phyloP scores from a whole-genome alignment of 2,888 invertebrate genomes.

The Loripinus fragilis region DNA sequence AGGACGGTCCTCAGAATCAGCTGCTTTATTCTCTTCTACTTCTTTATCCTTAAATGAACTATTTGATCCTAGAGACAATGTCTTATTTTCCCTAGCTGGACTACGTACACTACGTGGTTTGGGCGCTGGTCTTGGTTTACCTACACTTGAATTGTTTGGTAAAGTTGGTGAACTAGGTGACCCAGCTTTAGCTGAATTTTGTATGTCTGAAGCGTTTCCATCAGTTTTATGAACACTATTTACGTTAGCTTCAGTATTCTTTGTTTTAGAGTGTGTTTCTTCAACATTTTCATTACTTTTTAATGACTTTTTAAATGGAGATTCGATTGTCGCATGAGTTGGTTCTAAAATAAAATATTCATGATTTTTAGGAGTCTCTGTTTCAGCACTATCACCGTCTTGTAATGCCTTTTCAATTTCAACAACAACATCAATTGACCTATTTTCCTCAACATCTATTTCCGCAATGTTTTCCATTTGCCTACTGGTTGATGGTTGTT shows the following conservation, averaged over 20 bases:
- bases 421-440: conserved; percentile 22
- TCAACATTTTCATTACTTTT: conserved; percentile 19
- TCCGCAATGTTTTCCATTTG: conserved; percentile 23
- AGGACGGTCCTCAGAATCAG: background rate
- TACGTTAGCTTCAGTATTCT: background rate
- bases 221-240: background rate
- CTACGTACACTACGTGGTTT: conserved; percentile 2
- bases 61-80: background rate
- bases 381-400: conserved; percentile 32
- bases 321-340: conserved; percentile 9
- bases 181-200: conserved; percentile 1
- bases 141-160: background rate
- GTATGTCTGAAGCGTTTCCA: background rate
- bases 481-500: background rate
- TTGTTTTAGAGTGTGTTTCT: background rate
- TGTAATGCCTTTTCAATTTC: conserved; percentile 41
- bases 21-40: background rate
- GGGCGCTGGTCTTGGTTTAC: conserved; percentile 1
- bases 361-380: conserved; percentile 39
- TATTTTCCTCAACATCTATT: conserved; percentile 15
- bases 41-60: background rate
- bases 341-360: conserved; percentile 60
- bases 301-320: background rate
- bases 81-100: background rate
- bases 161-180: background rate